Evolutionary conservation across 2,113 vertebrate species (phyloP).

Genomic region (Hippocampus mohnikei): DNA sequence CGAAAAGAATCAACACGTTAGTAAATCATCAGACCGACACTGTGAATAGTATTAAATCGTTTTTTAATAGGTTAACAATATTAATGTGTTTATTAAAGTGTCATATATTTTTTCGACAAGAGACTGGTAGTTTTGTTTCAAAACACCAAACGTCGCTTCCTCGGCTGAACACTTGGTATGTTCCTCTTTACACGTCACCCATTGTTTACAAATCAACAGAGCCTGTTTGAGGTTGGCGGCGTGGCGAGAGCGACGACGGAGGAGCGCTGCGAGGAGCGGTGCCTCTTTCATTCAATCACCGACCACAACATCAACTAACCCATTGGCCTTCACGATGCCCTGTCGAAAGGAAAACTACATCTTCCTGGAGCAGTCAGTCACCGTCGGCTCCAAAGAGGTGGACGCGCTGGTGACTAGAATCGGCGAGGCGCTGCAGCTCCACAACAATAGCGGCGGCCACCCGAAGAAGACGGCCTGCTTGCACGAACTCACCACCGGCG

Average conservation of each 20-base stretch:
- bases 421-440: conserved; percentile 83
- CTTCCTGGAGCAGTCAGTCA: conserved; percentile 80
- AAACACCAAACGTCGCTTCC: background rate
- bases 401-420: conserved; percentile 83
- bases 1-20: rapidly evolving
- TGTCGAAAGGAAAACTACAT: conserved; percentile 81
- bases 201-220: conserved; percentile 83
- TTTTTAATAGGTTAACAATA: rapidly evolving
- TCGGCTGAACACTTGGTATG: conserved; percentile 51
- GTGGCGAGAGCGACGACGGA: conserved; percentile 49
- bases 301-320: background rate
- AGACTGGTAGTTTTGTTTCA: background rate
- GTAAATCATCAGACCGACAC: rapidly evolving
- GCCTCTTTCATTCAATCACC: conserved; percentile 35
- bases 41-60: rapidly evolving
- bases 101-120: rapidly evolving
- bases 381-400: conserved; percentile 79
- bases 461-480: conserved; percentile 64
- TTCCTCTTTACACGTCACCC: conserved; percentile 70
- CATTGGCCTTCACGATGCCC: conserved; percentile 67
- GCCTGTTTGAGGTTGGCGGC: conserved; percentile 54
- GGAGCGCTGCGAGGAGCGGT: conserved; percentile 10
- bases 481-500: conserved; percentile 42
- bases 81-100: rapidly evolving
- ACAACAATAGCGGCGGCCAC: conserved; percentile 61